Base-by-base conservation (phyloP, 2,888 invertebrate species). In the Netelia virgata region DNA sequence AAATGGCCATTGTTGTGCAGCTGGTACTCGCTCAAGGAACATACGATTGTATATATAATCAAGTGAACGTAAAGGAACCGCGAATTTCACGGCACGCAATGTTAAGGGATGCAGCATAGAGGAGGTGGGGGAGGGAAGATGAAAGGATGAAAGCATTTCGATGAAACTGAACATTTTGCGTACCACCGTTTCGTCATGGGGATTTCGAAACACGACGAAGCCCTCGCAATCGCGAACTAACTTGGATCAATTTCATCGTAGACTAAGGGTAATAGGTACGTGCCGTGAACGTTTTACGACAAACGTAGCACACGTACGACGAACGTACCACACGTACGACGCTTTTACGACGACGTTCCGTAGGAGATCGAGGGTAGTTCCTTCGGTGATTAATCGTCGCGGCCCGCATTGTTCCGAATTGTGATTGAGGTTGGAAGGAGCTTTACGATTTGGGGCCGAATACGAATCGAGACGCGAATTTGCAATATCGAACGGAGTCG, bases 1-100 rank as follows among this genome's bases (percentile, higher is more conserved):
- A 72, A 82, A 82, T 74, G 69, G 53, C 61, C 41, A 66, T 57
- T 72, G 36, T 66, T 79, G 36, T 36, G 10, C 73, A 68, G 68
- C 59, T 76, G 74, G 43, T 70, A 10, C 23, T 20, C 61, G 50
- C 63, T 14, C 43, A 11, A 41, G 16, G 18, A 50, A 23, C 43
- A 47, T 64, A 73, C 36, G 66, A 50, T 63, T 64, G 36, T 36
- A 36, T 36, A 36, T 36, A 36, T 36, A 36, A 36, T 36, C 36
- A 36, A 36, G 36, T 8, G 6, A 36, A 36, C 6, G 36, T 36
- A 36, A n/a, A n/a, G 36, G 36, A 36, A 36, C 36, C 36, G 36
- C 36, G 36, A 36, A 36, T 36, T 36, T 36, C 1, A 36, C 36
- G 36, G 36, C 6, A 36, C 6, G 36, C 36, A 3, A 36, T 36